Evolutionary conservation across 2,797 vertebrate species (phyloP), one percentile per base, ranked within the genome.

Genomic region (Muscicapa striata): DNA sequence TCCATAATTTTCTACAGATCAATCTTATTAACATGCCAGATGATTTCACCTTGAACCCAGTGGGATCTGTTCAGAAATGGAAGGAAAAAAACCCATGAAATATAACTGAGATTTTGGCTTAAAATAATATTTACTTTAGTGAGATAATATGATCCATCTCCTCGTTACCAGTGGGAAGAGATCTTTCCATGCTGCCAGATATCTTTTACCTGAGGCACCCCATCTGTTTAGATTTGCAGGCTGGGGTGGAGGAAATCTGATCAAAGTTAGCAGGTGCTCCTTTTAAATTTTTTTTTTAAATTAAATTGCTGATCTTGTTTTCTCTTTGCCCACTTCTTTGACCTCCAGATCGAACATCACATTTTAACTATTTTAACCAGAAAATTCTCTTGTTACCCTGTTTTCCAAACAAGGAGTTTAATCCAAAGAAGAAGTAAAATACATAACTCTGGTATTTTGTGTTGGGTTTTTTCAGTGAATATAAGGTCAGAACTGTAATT

Each of bases 251-350:
- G 73, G 94, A 96, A 97, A 96, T 93, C 74, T 89, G 96, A 97
- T 94, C 93, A 94, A 93, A 90, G 34, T 73, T 51, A 83, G 89
- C 96, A 98, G 96, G 95, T 97, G 94, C 81, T 96, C 24, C 52
- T 72, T 92, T 69, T 57, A 16, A 7, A 6, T 1, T 15, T 22
- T 51, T 40, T 84, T 77, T 73, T 58, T 30, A 12, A 70, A 75
- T 74, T 93, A 88, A 94, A 96, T 95, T 93, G 75, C 62, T 94
- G 29, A 66, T 94, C 68, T 95, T 97, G 75, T 95, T 70, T 93
- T 80, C 54, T 68, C 72, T 77, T 75, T 85, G 69, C 70, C 58
- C 62, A 48, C 68, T 78, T 87, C 72, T 96, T 96, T 97, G 80
- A 94, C 91, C 86, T 96, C 72, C 88, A 95, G 81, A 69, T 93